A percentile compares a stretch with the other conserved stretches of the same genome.
Evolutionary conservation across 2,113 vertebrate genomes (phyloP).

Genomic region (Dicaeum eximium): DNA sequence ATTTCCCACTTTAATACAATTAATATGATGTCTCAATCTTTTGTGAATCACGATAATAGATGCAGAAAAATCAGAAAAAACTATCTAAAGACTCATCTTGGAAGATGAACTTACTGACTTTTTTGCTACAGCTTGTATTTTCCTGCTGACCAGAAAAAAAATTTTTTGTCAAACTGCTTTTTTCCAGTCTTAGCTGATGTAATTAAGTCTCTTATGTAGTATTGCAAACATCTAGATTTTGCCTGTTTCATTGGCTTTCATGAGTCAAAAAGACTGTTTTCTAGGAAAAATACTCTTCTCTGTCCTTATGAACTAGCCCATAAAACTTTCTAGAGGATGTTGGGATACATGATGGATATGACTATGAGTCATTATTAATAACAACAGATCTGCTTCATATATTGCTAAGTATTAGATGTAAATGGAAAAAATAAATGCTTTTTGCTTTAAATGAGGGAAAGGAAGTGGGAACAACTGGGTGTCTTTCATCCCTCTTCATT

Average conservation of each 20-base stretch:
- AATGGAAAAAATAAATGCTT: neutral
- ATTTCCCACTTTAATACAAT: neutral
- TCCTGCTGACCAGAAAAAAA: neutral
- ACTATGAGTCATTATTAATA: neutral
- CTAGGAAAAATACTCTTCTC: neutral
- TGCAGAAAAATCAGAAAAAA: neutral
- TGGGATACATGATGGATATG: neutral
- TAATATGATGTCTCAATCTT: neutral
- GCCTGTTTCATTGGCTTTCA: neutral
- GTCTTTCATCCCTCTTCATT: neutral
- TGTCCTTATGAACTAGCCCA: neutral
- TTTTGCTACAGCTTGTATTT: neutral
- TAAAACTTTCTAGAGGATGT: neutral
- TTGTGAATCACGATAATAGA: neutral
- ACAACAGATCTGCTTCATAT: neutral
- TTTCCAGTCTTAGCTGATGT: neutral
- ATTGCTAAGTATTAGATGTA: neutral
- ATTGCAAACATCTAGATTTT: neutral
- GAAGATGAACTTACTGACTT: constrained; percentile 1
- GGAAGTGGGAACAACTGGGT: neutral
- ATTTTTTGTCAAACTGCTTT: neutral
- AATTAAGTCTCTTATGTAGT: constrained; percentile 12
- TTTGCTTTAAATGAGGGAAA: neutral
- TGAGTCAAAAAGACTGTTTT: neutral
- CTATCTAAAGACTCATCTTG: neutral